These are phyloP conservation scores for Sebastes fasciatus DNA, from an alignment of 2,113 vertebrate genomes.

Conservation along the genomic window DNA sequence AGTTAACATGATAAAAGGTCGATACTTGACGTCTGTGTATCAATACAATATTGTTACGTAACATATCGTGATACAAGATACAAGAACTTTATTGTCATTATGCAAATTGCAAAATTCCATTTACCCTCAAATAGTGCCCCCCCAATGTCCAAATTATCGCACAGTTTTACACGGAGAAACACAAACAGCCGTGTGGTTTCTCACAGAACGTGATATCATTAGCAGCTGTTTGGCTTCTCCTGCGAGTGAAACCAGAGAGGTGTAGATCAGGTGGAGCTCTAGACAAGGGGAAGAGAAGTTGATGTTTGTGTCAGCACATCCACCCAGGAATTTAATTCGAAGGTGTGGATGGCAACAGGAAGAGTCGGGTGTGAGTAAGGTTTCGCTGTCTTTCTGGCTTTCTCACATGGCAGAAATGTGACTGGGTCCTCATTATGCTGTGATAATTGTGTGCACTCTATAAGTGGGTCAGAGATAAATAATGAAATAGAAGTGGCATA, in stretches of 20 bases:
- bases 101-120: too few relatives aligned
- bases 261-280: slow-evolving; percentile 38
- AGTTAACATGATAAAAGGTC: too few relatives aligned
- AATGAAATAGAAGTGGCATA: slow-evolving; percentile 11
- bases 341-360: slow-evolving; percentile 44
- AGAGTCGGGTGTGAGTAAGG: slow-evolving; percentile 17
- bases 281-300: slow-evolving; percentile 18
- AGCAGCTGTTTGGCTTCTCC: slow-evolving; percentile 18
- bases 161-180: background rate
- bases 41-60: too few relatives aligned
- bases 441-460: background rate
- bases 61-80: too few relatives aligned
- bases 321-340: slow-evolving; percentile 8
- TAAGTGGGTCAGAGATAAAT: slow-evolving; percentile 16
- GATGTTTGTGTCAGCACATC: slow-evolving; percentile 47
- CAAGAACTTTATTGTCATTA: too few relatives aligned
- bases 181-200: background rate
- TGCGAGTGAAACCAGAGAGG: slow-evolving; percentile 50
- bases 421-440: slow-evolving; percentile 3
- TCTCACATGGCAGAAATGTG: background rate
- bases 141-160: background rate
- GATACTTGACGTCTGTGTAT: too few relatives aligned
- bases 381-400: slow-evolving; percentile 6
- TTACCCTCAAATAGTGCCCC: too few relatives aligned
- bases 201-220: slow-evolving; percentile 20